Evolutionary conservation across 2,113 vertebrate genomes (phyloP), one percentile per base, ranked within the genome.

Genomic region (Tragelaphus buxtoni): DNA sequence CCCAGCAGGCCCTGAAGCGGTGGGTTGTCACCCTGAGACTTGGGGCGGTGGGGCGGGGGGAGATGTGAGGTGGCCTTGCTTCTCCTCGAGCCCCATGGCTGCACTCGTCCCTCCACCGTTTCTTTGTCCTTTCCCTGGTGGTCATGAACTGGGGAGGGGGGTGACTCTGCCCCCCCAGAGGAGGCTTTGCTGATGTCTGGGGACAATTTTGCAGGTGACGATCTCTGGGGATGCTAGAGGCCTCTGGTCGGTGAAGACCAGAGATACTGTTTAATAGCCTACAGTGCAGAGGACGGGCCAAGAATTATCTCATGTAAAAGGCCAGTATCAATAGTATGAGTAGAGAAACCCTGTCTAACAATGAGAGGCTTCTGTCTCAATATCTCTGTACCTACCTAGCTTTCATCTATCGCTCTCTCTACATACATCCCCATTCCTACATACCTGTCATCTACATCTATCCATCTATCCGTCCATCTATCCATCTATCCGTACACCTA

Each of bases 81-180:
- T 17, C 28, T 69, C 3, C 35, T 8, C 20, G 4, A 22, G 61
- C 35, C 42, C 65, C 3, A 3, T 3, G 72, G 30, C 2, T 28
- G 28, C 13, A 5, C 13, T 63, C 2, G 0, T 11, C 12, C 20
- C 9, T 4, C 0, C 1, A 2, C 22, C 10, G 2, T 14, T 20
- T 8, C 4, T 56, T 80, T 17, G 3, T 39, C 22, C 13, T 49
- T n/a, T 51, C 18, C 53, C 3, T 1, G 3, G 39, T 11, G 16
- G 30, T 2, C 22, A 1, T 2, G 14, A 45, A 20, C 2, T 3
- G 2, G 2, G 4, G 1, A 16, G 14, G 1, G 32, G 53, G 11
- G 13, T 94, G 63, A 35, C n/a, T 22, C 58, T 45, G 30, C 18
- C 60, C 60, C 16, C 84, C n/a, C 0, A 14, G 11, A 51, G 30